Percentiles rank a stretch among this genome's conserved stretches.
phyloP scores from a whole-genome alignment of 2,113 vertebrate genomes.

The Psilopsiagon aymara region DNA sequence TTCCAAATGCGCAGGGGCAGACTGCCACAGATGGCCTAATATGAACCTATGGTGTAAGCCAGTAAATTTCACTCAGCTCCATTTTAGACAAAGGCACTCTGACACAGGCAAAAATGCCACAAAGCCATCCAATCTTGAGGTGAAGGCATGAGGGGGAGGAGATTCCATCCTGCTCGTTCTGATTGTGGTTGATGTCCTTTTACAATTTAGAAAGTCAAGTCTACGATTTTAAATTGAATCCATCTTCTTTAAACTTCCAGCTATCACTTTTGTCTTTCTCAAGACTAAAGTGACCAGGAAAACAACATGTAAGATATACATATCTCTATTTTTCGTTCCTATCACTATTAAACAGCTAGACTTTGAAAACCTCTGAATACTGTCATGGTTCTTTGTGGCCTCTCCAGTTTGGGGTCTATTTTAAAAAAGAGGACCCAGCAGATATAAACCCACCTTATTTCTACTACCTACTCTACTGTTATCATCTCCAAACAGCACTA shows the following conservation, averaged over 20 bases:
- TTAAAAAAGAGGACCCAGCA: background rate
- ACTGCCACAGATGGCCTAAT: background rate
- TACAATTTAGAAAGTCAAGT: background rate
- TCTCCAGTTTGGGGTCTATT: background rate
- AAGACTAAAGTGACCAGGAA: background rate
- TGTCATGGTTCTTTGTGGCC: background rate
- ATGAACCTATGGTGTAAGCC: background rate
- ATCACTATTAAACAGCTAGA: background rate
- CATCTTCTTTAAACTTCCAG: background rate
- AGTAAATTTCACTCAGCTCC: background rate
- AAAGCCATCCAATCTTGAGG: background rate
- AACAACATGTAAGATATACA: background rate
- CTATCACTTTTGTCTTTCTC: background rate
- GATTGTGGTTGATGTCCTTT: background rate
- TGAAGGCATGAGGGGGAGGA: background rate
- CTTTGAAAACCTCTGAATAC: background rate
- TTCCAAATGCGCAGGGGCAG: background rate
- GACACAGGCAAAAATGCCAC: background rate
- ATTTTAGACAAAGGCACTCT: background rate
- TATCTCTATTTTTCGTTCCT: background rate
- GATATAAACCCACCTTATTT: background rate
- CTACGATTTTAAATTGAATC: background rate
- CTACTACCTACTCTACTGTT: background rate
- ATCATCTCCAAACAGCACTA: background rate
- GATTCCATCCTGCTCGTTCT: background rate